These are phyloP conservation scores for Cryptoblepharus egeriae DNA, from an alignment of 2,797 vertebrate species.

Conservation along the genomic window DNA sequence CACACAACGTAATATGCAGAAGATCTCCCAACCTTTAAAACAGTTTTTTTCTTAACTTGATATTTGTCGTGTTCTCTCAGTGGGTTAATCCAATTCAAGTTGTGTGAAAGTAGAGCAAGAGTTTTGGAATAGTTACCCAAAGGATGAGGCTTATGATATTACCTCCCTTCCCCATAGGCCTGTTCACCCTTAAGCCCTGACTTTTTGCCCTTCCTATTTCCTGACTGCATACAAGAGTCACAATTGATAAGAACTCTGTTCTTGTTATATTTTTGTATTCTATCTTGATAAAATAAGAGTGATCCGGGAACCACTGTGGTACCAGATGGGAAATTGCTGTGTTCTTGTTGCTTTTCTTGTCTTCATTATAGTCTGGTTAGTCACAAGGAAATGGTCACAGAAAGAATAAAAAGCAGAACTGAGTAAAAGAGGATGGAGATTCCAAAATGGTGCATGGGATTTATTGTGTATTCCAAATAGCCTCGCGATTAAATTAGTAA, in stretches of 20 bases:
- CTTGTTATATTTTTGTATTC: background rate
- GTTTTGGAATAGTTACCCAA: background rate
- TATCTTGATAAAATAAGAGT: background rate
- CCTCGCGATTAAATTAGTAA: background rate
- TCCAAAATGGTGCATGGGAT: background rate
- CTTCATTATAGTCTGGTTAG: background rate
- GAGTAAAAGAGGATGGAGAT: background rate
- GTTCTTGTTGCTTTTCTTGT: background rate
- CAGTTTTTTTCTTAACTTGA: too few species aligned
- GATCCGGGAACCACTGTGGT: background rate
- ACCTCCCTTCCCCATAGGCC: too few species aligned
- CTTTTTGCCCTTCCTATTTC: background rate
- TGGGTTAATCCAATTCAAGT: too few species aligned
- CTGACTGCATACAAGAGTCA: background rate
- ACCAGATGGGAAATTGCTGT: background rate
- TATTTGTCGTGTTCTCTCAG: too few species aligned
- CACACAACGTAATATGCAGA: too few species aligned
- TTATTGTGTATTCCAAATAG: background rate
- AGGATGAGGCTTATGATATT: background rate
- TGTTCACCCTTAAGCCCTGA: background rate
- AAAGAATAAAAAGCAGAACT: background rate
- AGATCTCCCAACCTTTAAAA: too few species aligned
- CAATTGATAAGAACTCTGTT: background rate
- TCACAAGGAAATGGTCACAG: constrained; percentile 4
- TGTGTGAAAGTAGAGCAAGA: background rate